A percentile compares a stretch with the other conserved stretches of the same genome.
These are phyloP conservation scores for Drosophila lowei DNA, from an alignment of 1,140 invertebrate genomes.

Conservation along the genomic window DNA sequence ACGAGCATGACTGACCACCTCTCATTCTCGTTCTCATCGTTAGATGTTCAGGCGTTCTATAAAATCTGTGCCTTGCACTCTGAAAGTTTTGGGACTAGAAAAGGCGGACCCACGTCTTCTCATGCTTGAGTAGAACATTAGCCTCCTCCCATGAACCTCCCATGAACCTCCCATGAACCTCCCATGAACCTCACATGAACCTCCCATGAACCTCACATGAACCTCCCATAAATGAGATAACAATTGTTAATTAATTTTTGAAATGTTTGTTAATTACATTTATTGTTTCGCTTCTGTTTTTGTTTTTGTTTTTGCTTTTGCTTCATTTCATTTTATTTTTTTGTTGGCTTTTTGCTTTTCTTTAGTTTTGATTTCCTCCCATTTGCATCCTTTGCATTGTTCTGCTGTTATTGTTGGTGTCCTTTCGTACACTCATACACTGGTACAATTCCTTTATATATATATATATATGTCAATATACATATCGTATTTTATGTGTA, in stretches of 20 bases:
- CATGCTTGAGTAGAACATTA: too few relatives aligned
- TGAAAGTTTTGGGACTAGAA: too few relatives aligned
- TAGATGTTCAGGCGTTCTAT: too few relatives aligned
- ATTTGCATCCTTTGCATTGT: slow-evolving; percentile 16
- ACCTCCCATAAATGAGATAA: slow-evolving; percentile 9
- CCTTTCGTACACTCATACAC: slow-evolving; percentile 10
- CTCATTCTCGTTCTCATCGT: too few relatives aligned
- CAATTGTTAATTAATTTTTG: slow-evolving; percentile 32
- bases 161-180: too few relatives aligned
- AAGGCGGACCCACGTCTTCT: too few relatives aligned
- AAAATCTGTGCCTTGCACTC: too few relatives aligned
- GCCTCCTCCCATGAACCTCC: background rate
- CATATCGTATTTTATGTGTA: slow-evolving; percentile 1
- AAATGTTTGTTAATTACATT: slow-evolving; percentile 65
- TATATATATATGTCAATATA: slow-evolving; percentile 9
- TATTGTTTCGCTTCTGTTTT: slow-evolving; percentile 46
- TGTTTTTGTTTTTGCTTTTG: slow-evolving; percentile 24
- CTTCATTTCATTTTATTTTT: slow-evolving; percentile 9
- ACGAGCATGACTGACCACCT: too few relatives aligned
- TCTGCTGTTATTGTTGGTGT: slow-evolving; percentile 20
- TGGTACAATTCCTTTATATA: background rate
- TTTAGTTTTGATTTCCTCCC: slow-evolving; percentile 54
- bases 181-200: too few relatives aligned
- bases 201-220: too few relatives aligned
- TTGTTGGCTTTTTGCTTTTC: slow-evolving; percentile 4